Evolutionary conservation across 2,797 vertebrate genomes (phyloP).

Genomic region (Molossus molossus): DNA sequence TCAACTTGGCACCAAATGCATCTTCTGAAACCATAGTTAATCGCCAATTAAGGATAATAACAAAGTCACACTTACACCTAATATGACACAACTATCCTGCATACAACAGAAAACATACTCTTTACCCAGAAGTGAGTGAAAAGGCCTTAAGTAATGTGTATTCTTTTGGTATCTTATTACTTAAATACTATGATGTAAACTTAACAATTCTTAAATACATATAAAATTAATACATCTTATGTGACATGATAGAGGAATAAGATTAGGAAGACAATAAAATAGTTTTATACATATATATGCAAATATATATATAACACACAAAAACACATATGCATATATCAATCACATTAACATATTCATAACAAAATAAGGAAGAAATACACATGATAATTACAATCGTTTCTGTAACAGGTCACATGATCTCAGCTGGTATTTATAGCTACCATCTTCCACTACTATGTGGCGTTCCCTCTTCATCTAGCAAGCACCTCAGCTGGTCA

Average conservation of each 20-base stretch:
- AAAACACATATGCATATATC: neutral
- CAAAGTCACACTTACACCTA: neutral
- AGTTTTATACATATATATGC: neutral
- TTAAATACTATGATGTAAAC: neutral
- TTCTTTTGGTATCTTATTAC: neutral
- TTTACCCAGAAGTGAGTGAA: neutral
- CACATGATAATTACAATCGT: neutral
- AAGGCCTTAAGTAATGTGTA: neutral
- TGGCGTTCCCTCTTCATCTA: neutral
- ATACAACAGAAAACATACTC: neutral
- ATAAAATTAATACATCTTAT: neutral
- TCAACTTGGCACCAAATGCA: neutral
- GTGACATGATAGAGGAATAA: neutral
- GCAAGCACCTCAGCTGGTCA: neutral
- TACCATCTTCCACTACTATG: neutral
- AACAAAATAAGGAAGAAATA: neutral
- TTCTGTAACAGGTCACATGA: neutral
- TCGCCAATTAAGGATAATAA: neutral
- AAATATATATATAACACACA: neutral
- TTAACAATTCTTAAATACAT: neutral
- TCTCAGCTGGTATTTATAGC: neutral
- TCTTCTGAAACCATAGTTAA: neutral
- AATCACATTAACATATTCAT: neutral
- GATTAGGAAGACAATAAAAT: neutral
- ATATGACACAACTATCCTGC: neutral